A percentile compares a stretch with the other conserved stretches of the same genome.
Evolutionary conservation across 1,140 invertebrate species (phyloP).

Genomic region (Brachionus rubens): DNA sequence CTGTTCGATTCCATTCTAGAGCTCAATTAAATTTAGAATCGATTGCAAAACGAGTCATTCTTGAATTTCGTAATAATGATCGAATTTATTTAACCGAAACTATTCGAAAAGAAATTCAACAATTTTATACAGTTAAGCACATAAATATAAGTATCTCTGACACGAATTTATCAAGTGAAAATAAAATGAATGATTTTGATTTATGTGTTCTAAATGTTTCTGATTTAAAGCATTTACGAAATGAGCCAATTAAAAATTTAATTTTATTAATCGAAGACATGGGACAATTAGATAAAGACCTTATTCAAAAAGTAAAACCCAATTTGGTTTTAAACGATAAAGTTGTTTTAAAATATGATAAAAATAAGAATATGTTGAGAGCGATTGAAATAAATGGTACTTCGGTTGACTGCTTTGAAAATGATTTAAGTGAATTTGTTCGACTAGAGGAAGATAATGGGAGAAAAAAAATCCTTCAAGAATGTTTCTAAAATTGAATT

Average conservation of each 20-base stretch:
- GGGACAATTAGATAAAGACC: not conserved
- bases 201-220: not conserved
- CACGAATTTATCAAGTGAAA: not conserved
- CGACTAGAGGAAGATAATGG: no score
- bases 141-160: conserved; percentile 4
- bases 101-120: not conserved
- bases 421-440: no score
- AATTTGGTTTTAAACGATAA: not conserved
- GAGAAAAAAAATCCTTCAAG: no score
- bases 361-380: not conserved
- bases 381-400: not conserved
- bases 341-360: conserved; percentile 13
- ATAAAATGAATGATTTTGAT: not conserved
- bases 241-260: not conserved
- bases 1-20: not conserved
- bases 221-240: not conserved
- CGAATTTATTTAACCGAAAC: not conserved
- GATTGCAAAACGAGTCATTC: not conserved
- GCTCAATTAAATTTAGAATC: not conserved
- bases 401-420: no score
- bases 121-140: conserved; percentile 2
- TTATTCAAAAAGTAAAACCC: not conserved
- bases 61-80: conserved; percentile 13
- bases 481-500: no score
- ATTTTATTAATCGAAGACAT: not conserved